Percentiles rank a stretch among this genome's conserved stretches.
These are phyloP conservation scores for Bombus polaris DNA, from an alignment of 1,140 invertebrate genomes.

Conservation along the genomic window DNA sequence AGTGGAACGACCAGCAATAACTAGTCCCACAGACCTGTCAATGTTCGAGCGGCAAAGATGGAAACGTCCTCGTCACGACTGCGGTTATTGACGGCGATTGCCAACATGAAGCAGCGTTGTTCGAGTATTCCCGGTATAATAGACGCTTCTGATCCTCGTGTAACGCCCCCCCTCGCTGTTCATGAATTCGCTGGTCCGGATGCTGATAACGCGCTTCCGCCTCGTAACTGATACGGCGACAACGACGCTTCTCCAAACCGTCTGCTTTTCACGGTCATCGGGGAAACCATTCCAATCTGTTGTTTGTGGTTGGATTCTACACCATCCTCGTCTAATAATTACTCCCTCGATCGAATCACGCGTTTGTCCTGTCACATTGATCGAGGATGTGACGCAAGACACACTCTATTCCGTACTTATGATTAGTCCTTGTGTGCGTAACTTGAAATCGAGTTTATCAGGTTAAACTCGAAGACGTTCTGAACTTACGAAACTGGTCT, in stretches of 20 bases:
- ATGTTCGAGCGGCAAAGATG: constrained; percentile 33
- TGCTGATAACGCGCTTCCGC: constrained; percentile 19
- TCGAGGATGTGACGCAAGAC: not conserved
- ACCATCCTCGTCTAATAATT: not conserved
- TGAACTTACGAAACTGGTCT: no score
- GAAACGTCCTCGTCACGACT: constrained; percentile 43
- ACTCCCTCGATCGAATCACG: not conserved
- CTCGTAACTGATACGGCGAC: constrained; percentile 2
- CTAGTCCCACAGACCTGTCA: constrained; percentile 6
- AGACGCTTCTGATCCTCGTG: constrained; percentile 28
- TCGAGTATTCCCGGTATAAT: constrained; percentile 34
- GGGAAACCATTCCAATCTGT: not conserved
- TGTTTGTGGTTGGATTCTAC: not conserved
- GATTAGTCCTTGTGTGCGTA: not conserved
- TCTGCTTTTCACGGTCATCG: not conserved
- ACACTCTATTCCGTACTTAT: no score
- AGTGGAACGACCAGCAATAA: constrained; percentile 21
- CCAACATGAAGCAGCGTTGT: constrained; percentile 31
- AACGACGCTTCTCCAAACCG: not conserved
- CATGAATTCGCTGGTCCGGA: not conserved
- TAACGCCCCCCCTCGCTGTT: not conserved
- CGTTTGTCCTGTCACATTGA: not conserved
- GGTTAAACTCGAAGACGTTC: no score
- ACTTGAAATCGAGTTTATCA: no score
- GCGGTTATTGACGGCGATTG: constrained; percentile 41